Evolutionary conservation across 2,888 invertebrate species (phyloP), one percentile per base, ranked within the genome.

Genomic region (Sepiola atlantica): DNA sequence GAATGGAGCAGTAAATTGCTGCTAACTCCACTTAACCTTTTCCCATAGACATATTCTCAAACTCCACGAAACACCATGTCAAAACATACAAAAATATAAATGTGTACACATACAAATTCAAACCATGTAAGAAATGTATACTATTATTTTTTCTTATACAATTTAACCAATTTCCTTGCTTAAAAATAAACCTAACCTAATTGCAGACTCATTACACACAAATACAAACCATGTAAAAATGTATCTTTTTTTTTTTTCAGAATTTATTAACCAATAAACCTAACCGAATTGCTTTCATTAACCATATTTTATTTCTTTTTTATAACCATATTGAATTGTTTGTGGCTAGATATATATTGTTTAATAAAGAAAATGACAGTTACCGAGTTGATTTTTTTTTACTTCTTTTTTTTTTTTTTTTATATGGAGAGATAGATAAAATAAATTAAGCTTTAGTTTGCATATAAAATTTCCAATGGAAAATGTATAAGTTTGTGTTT

Each of bases 61-160:
- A 91, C 28, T 45, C 28, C 55, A 12, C 20, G 28, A 90, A 92
- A 35, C 24, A 28, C n/a, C 55, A 45, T 91, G 28, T 91, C 24
- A 35, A 91, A n/a, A 91, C n/a, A 91, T 91, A 91, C 28, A 91
- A n/a, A 91, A n/a, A 91, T 91, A 91, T 45, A 91, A 18, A 92
- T 35, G 54, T 0, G 54, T 14, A 92, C 55, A 92, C 54, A 92
- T 20, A 28, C 4, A 35, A 24, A 77, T 90, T 21, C 28, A 90
- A n/a, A 90, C 90, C 16, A n/a, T 90, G 14, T 90, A 32, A 16
- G n/a, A 24, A 32, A 32, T 77, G 16, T 90, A 90, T 35, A 90
- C n/a, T 90, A 32, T 90, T 90, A 8, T 90, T 77, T 24, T 77
- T 77, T 90, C 24, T 90, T 90, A 28, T 16, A 77, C 77, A 77